Evolutionary conservation across 2,113 vertebrate genomes (phyloP), one percentile per base, ranked within the genome.

Genomic region (Cichladusa arquata): DNA sequence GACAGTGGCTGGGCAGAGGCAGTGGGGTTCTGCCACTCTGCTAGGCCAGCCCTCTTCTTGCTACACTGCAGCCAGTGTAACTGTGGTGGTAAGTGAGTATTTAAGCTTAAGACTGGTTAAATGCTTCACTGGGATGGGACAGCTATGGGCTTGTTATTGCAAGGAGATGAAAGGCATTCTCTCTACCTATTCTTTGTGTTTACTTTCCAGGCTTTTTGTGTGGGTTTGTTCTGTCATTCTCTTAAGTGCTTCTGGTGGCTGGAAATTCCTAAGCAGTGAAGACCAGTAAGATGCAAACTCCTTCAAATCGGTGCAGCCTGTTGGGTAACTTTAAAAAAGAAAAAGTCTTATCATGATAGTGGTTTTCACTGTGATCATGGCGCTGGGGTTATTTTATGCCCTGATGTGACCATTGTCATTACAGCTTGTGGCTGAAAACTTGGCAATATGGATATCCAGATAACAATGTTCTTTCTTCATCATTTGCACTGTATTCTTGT

Each of bases 71-170:
- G 29, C 25, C 58, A 36, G 48, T 11, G 34, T 69, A 92, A 82
- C 88, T 28, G n/a, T 31, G 28, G 15, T 67, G 93, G 92, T 94
- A 95, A 96, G 90, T 94, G 56, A 56, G 48, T 74, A 74, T 73
- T 94, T 90, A 47, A 78, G 23, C 42, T 62, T 66, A 48, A 82
- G 12, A 14, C 16, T 69, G 44, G 24, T 94, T 72, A 87, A 87
- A 79, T 65, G 36, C 9, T 82, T 90, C 62, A 9, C 20, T 54
- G 16, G 54, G 26, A 47, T 76, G 66, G 56, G 66, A 76, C 33
- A 83, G 0, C 24, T 42, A 15, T 0, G 7, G 22, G 44, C 31
- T 77, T 92, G 36, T 22, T 80, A 36, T 40, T 53, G 22, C 42
- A 76, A 79, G 12, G n/a, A 72, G 20, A 12, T 57, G 19, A 95